A percentile compares a stretch with the other conserved stretches of the same genome.
Evolutionary conservation across 2,113 vertebrate genomes (phyloP).

Genomic region (Mystacornis crossleyi): DNA sequence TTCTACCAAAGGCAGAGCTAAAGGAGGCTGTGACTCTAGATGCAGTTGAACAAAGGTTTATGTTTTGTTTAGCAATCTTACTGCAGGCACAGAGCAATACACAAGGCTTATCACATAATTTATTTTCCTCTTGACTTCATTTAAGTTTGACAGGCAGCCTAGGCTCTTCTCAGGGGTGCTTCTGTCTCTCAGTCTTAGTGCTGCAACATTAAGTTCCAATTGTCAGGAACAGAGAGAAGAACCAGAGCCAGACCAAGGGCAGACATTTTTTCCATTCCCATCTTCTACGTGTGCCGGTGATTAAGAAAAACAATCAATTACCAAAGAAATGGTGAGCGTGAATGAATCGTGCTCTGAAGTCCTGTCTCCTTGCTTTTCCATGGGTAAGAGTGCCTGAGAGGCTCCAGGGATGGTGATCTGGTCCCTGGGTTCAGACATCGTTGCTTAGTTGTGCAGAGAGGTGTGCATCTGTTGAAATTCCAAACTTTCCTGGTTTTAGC

Average conservation of each 20-base stretch:
- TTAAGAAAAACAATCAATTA: neutral
- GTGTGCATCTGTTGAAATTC: neutral
- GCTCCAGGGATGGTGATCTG: neutral
- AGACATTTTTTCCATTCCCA: neutral
- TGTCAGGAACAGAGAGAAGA: neutral
- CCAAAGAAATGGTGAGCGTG: neutral
- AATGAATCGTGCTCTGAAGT: neutral
- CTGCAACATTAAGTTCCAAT: fast-evolving
- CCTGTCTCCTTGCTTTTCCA: neutral
- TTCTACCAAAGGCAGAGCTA: neutral
- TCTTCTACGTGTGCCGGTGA: neutral
- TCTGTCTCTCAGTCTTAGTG: neutral
- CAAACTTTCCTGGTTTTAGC: neutral
- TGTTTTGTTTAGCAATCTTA: neutral
- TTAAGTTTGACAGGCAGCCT: neutral
- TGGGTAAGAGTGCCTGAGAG: neutral
- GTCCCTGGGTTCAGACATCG: fast-evolving
- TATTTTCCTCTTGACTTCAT: neutral
- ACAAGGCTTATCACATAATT: fast-evolving
- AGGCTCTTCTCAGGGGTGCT: neutral
- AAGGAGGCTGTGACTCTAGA: neutral
- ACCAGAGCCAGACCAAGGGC: neutral
- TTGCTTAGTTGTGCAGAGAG: neutral
- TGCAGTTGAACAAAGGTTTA: neutral
- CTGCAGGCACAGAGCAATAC: neutral